phyloP scores from a whole-genome alignment of 2,888 invertebrate genomes.

The Stenurella melanura region DNA sequence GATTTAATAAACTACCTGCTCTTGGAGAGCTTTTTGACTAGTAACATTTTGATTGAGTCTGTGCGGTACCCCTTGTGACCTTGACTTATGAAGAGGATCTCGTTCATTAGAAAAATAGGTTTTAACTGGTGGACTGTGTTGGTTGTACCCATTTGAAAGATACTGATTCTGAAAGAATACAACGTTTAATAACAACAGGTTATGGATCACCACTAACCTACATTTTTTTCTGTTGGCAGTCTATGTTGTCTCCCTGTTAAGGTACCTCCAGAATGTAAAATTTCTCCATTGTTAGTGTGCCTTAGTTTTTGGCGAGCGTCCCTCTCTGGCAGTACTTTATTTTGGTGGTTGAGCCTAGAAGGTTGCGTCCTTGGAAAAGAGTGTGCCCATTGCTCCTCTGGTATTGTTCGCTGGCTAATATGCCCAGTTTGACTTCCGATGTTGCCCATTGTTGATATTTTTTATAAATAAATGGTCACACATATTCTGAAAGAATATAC shows the following conservation, averaged over 20 bases:
- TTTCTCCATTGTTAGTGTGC: slow-evolving; percentile 88
- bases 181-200: background rate
- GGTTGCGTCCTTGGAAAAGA: slow-evolving; percentile 67
- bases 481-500: slow-evolving; percentile 51
- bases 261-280: slow-evolving; percentile 88
- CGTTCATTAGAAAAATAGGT: slow-evolving; percentile 57
- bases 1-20: slow-evolving; percentile 44
- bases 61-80: slow-evolving; percentile 52
- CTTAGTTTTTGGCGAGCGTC: slow-evolving; percentile 79
- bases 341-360: slow-evolving; percentile 57
- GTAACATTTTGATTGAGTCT: slow-evolving; percentile 57
- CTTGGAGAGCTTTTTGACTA: slow-evolving; percentile 57
- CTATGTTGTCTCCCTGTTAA: slow-evolving; percentile 80
- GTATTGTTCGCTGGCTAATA: slow-evolving; percentile 57
- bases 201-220: slow-evolving; percentile 34
- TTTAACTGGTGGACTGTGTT: slow-evolving; percentile 47
- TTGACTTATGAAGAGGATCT: slow-evolving; percentile 59
- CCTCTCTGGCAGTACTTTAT: slow-evolving; percentile 81
- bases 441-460: slow-evolving; percentile 69
- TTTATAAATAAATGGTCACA: slow-evolving; percentile 22
- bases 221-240: slow-evolving; percentile 45
- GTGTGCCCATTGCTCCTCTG: slow-evolving; percentile 66
- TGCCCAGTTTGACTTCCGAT: slow-evolving; percentile 70
- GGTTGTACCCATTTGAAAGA: slow-evolving; percentile 38
- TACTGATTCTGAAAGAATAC: slow-evolving; percentile 41